Base-by-base conservation (phyloP, 2,888 invertebrate species). In the Drosophila trichaetosa region DNA sequence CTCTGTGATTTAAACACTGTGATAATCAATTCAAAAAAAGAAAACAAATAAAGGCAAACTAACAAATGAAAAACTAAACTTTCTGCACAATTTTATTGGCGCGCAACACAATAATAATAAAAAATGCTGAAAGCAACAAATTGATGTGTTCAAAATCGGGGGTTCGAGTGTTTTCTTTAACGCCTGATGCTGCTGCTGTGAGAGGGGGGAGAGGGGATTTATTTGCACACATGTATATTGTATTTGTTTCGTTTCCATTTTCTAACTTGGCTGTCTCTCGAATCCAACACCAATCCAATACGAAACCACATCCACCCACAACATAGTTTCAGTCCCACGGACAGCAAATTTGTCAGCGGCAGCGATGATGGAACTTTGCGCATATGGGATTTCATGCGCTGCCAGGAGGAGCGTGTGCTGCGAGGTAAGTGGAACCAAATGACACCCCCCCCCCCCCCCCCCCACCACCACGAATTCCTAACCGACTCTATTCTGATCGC, bases 291-390 rank as follows among this genome's bases (percentile, higher is more conserved):
- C 31, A 52, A 62, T 16, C 56, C 63, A 46, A 75, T 59, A n/a
- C 46, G n/a, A 18, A 46, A 46, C 11, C 21, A 2, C 21, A 21
- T 42, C 40, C 33, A 29, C 38, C 57, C 36, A 58, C 40, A 67
- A 74, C 63, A 71, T 79, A 99, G 99, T 96, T 99, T 99, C 95
- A 98, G 99, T 94, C 99, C 99, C 64, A 97, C 97, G 92, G 99
- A 99, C 95, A 96, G 96, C 92, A 99, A 99, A 95, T 98, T 99
- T 95, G 99, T 98, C 34, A 98, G 99, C 69, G 99, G 99, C 94
- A 99, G 99, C 72, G 99, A 99, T 94, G 99, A 99, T 94, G 99
- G 99, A 83, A 99, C 99, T 24, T 96, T 99, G 76, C 95, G 99
- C 90, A 97, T 99, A 91, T 99, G 99, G 98, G 99, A 99, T 94